Conservation (phyloP, 1,140 invertebrate species). For the Drosophila neocordata region DNA sequence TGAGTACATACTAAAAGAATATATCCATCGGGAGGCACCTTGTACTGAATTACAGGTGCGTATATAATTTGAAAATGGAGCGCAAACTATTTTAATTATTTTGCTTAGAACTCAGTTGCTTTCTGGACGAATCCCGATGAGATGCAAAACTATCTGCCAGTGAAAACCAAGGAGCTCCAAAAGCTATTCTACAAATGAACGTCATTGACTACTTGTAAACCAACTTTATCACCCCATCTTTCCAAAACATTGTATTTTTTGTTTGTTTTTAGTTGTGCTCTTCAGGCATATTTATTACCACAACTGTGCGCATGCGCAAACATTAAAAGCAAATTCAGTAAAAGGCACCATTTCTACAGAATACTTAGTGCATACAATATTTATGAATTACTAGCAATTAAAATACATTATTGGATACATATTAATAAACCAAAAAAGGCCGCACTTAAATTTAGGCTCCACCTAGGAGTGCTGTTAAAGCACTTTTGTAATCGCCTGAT, state of each 20-base stretch:
- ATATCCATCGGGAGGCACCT: slow-evolving; percentile 88
- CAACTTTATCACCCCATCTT: too few species aligned
- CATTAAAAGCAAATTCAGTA: slow-evolving; percentile 56
- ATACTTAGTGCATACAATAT: not conserved
- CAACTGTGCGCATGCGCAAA: slow-evolving; percentile 53
- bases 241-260: slow-evolving; percentile 8
- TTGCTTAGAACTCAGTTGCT: slow-evolving; percentile 81
- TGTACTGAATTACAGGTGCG: slow-evolving; percentile 56
- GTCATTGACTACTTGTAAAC: not conserved
- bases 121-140: slow-evolving; percentile 85
- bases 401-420: not conserved
- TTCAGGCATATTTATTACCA: slow-evolving; percentile 55
- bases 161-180: slow-evolving; percentile 82
- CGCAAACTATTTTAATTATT: too few species aligned
- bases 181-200: slow-evolving; percentile 83
- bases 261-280: slow-evolving; percentile 26
- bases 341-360: slow-evolving; percentile 34
- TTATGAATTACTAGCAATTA: not conserved
- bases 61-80: not conserved
- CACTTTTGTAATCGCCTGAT: slow-evolving; percentile 89
- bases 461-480: slow-evolving; percentile 86
- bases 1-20: slow-evolving; percentile 90
- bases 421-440: not conserved
- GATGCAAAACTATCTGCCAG: slow-evolving; percentile 84
- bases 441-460: slow-evolving; percentile 46